Conservation (phyloP, 30 jellyfish, hydroid and myxozoan genomes). For the Hydractinia echinata region DNA sequence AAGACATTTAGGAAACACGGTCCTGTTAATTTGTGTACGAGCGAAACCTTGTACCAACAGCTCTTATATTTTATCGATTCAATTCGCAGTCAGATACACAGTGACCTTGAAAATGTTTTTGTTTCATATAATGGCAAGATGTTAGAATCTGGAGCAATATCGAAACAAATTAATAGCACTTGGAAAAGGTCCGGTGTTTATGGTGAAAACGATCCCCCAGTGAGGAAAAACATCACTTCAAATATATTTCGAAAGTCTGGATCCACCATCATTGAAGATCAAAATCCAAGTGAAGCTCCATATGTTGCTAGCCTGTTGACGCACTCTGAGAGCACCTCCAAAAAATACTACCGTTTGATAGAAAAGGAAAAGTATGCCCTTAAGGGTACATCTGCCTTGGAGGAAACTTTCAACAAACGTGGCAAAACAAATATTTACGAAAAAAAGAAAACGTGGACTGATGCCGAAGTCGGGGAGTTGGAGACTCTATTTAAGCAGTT, state of each 20-base stretch:
- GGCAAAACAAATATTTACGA: not conserved
- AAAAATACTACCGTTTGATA: not conserved
- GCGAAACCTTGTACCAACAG: not conserved
- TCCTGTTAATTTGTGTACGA: not conserved
- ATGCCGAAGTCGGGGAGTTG: not conserved
- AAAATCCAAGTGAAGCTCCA: not conserved
- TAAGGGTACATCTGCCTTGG: not conserved
- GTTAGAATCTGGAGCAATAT: constrained; percentile 8
- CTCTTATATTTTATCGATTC: not conserved
- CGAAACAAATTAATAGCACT: not conserved
- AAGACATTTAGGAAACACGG: not conserved
- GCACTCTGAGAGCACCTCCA: not conserved
- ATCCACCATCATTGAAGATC: not conserved
- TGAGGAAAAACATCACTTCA: not conserved
- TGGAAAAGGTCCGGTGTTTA: not conserved
- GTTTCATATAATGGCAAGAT: not conserved
- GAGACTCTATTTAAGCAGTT: not conserved
- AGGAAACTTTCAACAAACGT: not conserved
- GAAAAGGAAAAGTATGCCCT: not conserved
- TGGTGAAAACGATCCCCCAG: not conserved
- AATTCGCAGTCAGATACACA: not conserved
- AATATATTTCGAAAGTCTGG: constrained; percentile 1
- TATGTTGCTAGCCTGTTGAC: constrained; percentile 4
- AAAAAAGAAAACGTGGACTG: not conserved
- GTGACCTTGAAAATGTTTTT: not conserved